Evolutionary conservation across 1,140 invertebrate genomes (phyloP).

Genomic region (Trichomalopsis sarcophagae): DNA sequence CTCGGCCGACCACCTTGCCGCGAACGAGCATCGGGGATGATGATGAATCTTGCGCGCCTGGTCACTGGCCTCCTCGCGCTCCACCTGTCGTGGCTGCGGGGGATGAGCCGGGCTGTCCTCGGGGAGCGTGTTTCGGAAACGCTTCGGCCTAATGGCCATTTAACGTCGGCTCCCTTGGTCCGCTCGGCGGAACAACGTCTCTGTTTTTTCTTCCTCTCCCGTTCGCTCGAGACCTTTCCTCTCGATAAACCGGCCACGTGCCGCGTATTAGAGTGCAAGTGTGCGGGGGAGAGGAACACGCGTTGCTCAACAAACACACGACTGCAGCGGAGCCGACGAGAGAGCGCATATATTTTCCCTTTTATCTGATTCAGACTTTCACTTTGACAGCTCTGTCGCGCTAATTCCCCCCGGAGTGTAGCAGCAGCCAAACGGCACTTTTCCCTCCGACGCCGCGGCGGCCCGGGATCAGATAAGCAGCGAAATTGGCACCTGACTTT

Average conservation of each 20-base stretch:
- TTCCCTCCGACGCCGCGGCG: neutral
- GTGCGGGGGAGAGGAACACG: neutral
- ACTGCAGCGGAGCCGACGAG: neutral
- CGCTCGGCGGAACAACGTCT: conserved; percentile 48
- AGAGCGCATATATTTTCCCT: conserved; percentile 25
- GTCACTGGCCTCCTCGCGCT: conserved; percentile 41
- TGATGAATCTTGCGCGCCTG: conserved; percentile 49
- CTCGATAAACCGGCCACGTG: conserved; percentile 43
- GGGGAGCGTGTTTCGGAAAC: conserved; percentile 55
- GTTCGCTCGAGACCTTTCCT: neutral
- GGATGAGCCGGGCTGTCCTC: conserved; percentile 1
- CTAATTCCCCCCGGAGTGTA: conserved; percentile 9
- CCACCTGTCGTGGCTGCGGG: conserved; percentile 63
- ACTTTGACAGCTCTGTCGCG: conserved; percentile 45
- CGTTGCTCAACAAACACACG: conserved; percentile 3
- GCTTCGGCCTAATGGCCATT: conserved; percentile 53
- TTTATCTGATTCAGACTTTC: conserved; percentile 48
- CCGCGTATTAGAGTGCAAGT: conserved; percentile 32
- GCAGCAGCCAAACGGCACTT: conserved; percentile 22
- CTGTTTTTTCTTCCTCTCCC: conserved; percentile 44
- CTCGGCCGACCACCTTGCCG: neutral
- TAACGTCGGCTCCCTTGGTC: conserved; percentile 53
- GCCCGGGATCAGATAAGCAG: conserved; percentile 25
- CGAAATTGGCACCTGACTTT: conserved; percentile 43
- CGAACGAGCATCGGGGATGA: conserved; percentile 33